A percentile compares a stretch with the other conserved stretches of the same genome.
Evolutionary conservation across 1,140 invertebrate species (phyloP).

Genomic region (Polypedilum vanderplanki): DNA sequence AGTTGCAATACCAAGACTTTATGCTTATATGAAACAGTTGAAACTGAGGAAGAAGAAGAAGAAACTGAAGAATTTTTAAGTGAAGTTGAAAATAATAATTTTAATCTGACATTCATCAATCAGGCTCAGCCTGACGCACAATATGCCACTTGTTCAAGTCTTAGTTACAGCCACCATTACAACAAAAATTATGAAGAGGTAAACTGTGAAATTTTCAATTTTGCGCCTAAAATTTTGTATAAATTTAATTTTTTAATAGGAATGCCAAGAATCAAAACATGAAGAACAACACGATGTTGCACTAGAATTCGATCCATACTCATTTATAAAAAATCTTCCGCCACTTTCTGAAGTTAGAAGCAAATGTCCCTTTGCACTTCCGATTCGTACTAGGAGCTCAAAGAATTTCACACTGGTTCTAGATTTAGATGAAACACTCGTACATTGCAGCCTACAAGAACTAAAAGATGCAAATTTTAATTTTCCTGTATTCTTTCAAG

Average conservation of each 20-base stretch:
- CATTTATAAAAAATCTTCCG: constrained; percentile 86
- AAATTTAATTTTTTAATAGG: not conserved
- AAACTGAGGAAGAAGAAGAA: not conserved
- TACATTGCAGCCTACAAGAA: constrained; percentile 91
- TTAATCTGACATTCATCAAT: not conserved
- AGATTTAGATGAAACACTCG: constrained; percentile 83
- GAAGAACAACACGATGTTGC: not conserved
- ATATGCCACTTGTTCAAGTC: constrained; percentile 26
- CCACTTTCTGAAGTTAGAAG: constrained; percentile 82
- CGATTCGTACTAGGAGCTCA: constrained; percentile 85
- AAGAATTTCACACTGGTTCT: constrained; percentile 76
- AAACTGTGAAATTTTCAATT: not conserved
- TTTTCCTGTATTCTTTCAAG: constrained; percentile 92
- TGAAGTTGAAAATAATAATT: constrained; percentile 22
- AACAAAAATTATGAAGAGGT: constrained; percentile 23
- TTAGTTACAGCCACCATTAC: not conserved
- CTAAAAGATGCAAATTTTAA: constrained; percentile 85
- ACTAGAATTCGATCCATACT: constrained; percentile 68
- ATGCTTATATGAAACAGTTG: not conserved
- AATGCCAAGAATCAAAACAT: not conserved
- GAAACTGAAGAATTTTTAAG: not conserved
- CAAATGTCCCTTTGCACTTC: constrained; percentile 74
- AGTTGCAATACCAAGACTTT: not conserved
- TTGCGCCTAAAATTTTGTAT: not conserved
- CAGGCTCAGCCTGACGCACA: not conserved